Base-by-base conservation (phyloP, 2,888 invertebrate genomes). In the Drosophila phalerata region DNA sequence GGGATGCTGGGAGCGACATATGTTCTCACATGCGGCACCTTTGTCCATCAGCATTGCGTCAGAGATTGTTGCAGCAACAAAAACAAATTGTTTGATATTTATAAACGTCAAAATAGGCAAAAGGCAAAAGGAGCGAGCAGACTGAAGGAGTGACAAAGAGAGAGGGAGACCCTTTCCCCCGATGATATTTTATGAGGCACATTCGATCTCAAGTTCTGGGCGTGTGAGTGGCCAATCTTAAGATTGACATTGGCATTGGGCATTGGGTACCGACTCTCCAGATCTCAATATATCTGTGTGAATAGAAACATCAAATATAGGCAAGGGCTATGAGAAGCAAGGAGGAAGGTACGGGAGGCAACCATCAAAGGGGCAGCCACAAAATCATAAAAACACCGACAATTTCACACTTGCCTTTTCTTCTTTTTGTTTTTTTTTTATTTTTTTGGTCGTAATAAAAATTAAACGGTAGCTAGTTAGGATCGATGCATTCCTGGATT, bases 31-130 rank as follows among this genome's bases (percentile, higher is more conserved):
- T 61, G 88, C 82, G 85, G 85, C 81, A 76, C 86, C 86, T 88
- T 88, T 89, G 85, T 87, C 86, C 83, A 77, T 87, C 86, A 85
- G 61, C 89, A 75, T 79, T 83, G 71, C 84, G 85, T 85, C 89
- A 74, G 58, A 43, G 43, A 57, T 19, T 55, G 56, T 10, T 30
- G 48, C 38, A 49, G 53, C 62, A 72, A 63, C 57, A 77, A 78
- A 73, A 73, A 79, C 74, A 88, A 83, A 88, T 84, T 70, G 77
- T 80, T 80, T 85, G 75, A 88, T 88, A 91, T 91, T 91, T 91
- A 90, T 90, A 88, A 88, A 91, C 89, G 88, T 91, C 89, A 90
- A 91, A 89, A 90, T 89, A 87, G 76, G 60, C 73, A 71, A 84
- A 72, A 87, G 76, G 60, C 73, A 71, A 84, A 72, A 67, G 69